Conservation (phyloP, 1,140 invertebrate genomes). For the Olivierus martensii region DNA sequence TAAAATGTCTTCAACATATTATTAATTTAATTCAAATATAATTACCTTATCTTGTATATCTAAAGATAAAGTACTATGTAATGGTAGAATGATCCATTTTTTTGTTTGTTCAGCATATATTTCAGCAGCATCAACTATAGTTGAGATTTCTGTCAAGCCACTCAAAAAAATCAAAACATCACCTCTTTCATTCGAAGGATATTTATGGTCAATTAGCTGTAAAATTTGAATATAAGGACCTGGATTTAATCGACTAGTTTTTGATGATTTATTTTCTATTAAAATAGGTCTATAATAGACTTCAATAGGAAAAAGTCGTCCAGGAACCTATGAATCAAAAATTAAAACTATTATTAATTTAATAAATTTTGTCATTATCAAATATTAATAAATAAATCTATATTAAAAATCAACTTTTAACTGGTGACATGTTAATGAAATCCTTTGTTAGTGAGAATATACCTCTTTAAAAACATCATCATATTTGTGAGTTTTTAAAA, state of each 20-base stretch:
- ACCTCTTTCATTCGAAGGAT: conserved; percentile 65
- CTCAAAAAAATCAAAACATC: conserved; percentile 94
- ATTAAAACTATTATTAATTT: no score
- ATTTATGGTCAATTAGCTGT: conserved; percentile 52
- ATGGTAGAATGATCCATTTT: conserved; percentile 85
- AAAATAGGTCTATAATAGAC: conserved; percentile 70
- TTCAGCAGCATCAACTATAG: conserved; percentile 71
- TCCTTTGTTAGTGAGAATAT: no score
- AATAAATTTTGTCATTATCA: no score
- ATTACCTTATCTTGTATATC: conserved; percentile 87
- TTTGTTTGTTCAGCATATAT: conserved; percentile 65
- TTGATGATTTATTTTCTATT: conserved; percentile 49
- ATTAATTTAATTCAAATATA: no score
- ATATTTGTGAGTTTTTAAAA: no score
- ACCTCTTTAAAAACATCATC: no score
- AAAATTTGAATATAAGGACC: conserved; percentile 84
- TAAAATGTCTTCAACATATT: no score
- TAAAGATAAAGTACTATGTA: conserved; percentile 86
- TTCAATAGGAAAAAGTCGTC: conserved; percentile 82
- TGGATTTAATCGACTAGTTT: conserved; percentile 65
- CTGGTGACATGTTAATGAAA: no score
- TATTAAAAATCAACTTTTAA: no score
- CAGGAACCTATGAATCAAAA: conserved; percentile 57
- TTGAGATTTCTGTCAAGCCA: conserved; percentile 87
- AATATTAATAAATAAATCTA: no score